Conservation (phyloP, 2,797 vertebrate species). For the Phrynocephalus vlangalii region DNA sequence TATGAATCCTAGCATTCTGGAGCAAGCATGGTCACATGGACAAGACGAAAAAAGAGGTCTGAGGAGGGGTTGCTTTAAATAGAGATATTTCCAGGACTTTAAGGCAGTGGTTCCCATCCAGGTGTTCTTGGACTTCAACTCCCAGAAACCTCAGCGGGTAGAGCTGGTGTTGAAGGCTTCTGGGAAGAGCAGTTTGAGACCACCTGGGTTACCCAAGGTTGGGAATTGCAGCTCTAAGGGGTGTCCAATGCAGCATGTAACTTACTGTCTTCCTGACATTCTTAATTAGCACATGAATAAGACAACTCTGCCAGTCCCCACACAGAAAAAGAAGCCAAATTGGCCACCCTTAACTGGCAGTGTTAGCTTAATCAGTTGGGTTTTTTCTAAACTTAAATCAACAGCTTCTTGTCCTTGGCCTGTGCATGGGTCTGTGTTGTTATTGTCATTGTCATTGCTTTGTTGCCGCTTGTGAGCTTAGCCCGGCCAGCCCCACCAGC, state of each 20-base stretch:
- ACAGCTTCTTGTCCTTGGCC: conserved; percentile 67
- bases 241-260: neutral
- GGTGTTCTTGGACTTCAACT: too few species aligned
- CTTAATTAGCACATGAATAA: conserved; percentile 42
- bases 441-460: conserved; percentile 72
- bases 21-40: too few species aligned
- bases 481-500: conserved; percentile 79
- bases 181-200: too few species aligned
- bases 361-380: conserved; percentile 81
- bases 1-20: too few species aligned
- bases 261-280: conserved; percentile 36
- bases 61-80: too few species aligned
- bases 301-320: conserved; percentile 43
- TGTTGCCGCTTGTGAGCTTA: conserved; percentile 65
- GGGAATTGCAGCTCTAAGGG: too few species aligned
- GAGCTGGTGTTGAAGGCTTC: too few species aligned
- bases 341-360: conserved; percentile 66
- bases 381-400: conserved; percentile 30
- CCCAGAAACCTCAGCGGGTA: too few species aligned
- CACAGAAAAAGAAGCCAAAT: conserved; percentile 56
- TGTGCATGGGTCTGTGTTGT: conserved; percentile 62
- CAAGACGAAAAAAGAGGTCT: too few species aligned
- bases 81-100: too few species aligned
- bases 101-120: too few species aligned
- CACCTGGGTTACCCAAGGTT: neutral